A percentile compares a stretch with the other conserved stretches of the same genome.
Evolutionary conservation across 2,888 invertebrate genomes (phyloP).

Genomic region (Aproaerema taeniolella): DNA sequence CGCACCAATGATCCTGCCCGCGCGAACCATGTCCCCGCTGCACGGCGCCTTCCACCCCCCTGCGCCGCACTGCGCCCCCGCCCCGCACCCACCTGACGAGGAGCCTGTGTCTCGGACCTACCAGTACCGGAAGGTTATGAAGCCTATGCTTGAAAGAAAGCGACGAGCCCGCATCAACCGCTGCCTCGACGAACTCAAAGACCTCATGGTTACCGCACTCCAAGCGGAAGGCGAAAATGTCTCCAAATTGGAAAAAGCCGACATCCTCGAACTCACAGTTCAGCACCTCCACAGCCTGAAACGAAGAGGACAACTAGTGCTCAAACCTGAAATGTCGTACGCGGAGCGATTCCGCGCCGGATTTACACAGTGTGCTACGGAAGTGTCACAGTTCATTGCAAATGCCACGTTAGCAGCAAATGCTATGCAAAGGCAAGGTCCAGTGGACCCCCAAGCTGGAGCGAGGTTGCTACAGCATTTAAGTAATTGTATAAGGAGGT

Average conservation of each 20-base stretch:
- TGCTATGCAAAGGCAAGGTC: slow-evolving; percentile 79
- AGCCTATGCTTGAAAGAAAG: slow-evolving; percentile 92
- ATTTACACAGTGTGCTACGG: slow-evolving; percentile 92
- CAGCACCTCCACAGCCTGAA: slow-evolving; percentile 89
- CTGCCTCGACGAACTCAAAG: slow-evolving; percentile 92
- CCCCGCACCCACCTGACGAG: slow-evolving; percentile 58
- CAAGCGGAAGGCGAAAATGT: slow-evolving; percentile 94
- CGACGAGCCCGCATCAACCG: slow-evolving; percentile 92
- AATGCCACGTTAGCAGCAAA: slow-evolving; percentile 86
- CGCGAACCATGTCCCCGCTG: slow-evolving; percentile 69
- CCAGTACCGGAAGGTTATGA: slow-evolving; percentile 95
- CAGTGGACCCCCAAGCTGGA: slow-evolving; percentile 89
- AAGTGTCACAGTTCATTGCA: slow-evolving; percentile 84
- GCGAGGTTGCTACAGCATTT: slow-evolving; percentile 91
- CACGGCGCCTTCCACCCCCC: slow-evolving; percentile 72
- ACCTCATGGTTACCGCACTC: slow-evolving; percentile 90
- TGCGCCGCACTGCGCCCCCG: slow-evolving; percentile 56
- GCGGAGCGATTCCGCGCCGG: slow-evolving; percentile 91
- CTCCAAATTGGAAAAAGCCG: slow-evolving; percentile 91
- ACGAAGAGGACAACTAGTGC: slow-evolving; percentile 79
- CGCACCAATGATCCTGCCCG: slow-evolving; percentile 67
- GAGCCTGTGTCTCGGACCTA: slow-evolving; percentile 90
- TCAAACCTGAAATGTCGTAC: slow-evolving; percentile 81
- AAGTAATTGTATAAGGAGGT: slow-evolving; percentile 80
- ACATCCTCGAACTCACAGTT: slow-evolving; percentile 90